Evolutionary conservation across 2,888 invertebrate species (phyloP), one percentile per base, ranked within the genome.

Genomic region (Sturmia bella): DNA sequence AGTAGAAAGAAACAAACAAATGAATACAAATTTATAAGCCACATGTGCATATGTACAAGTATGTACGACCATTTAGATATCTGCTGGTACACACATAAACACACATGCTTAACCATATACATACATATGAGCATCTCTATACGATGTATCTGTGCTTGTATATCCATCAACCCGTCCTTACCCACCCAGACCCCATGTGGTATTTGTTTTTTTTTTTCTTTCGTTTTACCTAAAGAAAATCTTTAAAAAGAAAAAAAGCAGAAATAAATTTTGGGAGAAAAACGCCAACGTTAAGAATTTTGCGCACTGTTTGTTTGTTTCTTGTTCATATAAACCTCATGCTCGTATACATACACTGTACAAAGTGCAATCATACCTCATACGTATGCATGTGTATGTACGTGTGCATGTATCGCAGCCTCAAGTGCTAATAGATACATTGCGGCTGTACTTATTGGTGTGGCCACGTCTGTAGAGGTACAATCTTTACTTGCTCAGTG

Each of bases 251-350:
- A 32, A n/a, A n/a, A n/a, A n/a, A n/a, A n/a, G n/a, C n/a, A n/a
- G n/a, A n/a, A n/a, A n/a, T n/a, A n/a, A n/a, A n/a, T n/a, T n/a
- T n/a, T n/a, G n/a, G n/a, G n/a, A n/a, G n/a, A n/a, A 66, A 41
- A 74, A 70, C 74, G 69, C 70, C 74, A 75, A 78, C 82, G 74
- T 75, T 70, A 78, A 75, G 69, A 66, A 70, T 66, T 78, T 69
- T 19, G 68, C 73, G 73, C 77, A 73, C 54, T 73, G 56, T 52
- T 17, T 59, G 19, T 63, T 52, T 52, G 15, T 52, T 61, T 50
- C 13, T 43, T 13, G 7, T 32, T 1, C 24, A 12, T 45, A 24
- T 41, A 21, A 17, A 63, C 5, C 5, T 32, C 32, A 32, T 5
- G 7, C 32, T 32, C 32, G 9, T 9, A 17, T n/a, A 21, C 41